Evolutionary conservation across 2,113 vertebrate genomes (phyloP).

Genomic region (Prunella fulvescens): DNA sequence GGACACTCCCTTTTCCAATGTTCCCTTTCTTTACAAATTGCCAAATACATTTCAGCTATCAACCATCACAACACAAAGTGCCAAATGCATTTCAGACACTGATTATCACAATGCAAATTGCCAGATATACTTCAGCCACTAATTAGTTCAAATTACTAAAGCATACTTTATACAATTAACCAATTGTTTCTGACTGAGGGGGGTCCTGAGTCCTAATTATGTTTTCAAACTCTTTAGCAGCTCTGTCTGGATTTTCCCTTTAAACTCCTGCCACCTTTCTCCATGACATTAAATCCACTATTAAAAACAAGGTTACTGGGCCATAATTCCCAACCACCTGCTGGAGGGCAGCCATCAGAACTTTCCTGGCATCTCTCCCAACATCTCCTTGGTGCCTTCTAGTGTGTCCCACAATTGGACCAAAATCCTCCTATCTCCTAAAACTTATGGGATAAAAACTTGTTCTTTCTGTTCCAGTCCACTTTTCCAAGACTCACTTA

Average conservation of each 20-base stretch:
- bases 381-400: background rate
- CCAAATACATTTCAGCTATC: background rate
- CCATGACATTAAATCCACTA: background rate
- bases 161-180: background rate
- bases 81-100: background rate
- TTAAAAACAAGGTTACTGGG: background rate
- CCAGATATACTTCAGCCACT: background rate
- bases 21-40: background rate
- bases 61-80: background rate
- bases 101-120: background rate
- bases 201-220: background rate
- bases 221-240: background rate
- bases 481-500: background rate
- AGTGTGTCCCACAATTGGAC: accelerated
- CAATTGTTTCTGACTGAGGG: background rate
- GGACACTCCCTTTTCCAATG: background rate
- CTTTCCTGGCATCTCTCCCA: background rate
- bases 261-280: background rate
- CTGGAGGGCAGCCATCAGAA: background rate
- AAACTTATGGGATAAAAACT: background rate
- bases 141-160: background rate
- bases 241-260: accelerated
- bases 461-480: background rate
- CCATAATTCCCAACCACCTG: background rate
- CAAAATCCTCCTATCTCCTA: background rate